Percentiles rank a stretch among this genome's conserved stretches.
Conservation (phyloP, 2,113 vertebrate species). For the Calcarius ornatus region DNA sequence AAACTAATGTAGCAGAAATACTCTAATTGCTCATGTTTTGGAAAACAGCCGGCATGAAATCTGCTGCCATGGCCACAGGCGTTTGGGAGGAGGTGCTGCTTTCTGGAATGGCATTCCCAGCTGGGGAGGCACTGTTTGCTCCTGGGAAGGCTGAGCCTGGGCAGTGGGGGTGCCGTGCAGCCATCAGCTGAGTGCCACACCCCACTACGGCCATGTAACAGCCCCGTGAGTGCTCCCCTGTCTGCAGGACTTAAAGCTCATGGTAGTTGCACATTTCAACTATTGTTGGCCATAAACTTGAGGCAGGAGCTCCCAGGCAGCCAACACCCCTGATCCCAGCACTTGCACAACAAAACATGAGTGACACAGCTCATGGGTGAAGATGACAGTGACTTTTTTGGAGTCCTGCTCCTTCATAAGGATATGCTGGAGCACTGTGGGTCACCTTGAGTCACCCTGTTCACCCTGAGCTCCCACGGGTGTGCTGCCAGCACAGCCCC, state of each 20-base stretch:
- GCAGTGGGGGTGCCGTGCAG: background rate
- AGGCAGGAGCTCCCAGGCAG: background rate
- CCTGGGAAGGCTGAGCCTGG: background rate
- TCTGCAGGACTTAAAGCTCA: background rate
- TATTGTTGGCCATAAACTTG: background rate
- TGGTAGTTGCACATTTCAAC: background rate
- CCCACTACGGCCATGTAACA: accelerated
- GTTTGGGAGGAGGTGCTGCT: background rate
- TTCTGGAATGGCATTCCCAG: background rate
- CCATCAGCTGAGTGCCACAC: background rate
- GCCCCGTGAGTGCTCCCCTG: background rate
- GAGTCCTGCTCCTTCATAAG: background rate
- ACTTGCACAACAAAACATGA: background rate
- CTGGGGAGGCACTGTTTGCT: background rate
- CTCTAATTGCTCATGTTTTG: background rate
- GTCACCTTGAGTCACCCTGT: background rate
- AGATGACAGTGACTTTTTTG: background rate
- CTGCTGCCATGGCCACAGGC: background rate
- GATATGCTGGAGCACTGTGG: background rate
- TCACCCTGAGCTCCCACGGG: background rate
- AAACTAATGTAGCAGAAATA: background rate
- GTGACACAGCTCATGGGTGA: background rate
- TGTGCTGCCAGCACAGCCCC: background rate
- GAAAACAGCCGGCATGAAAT: background rate
- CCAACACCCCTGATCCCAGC: background rate